phyloP scores from a whole-genome alignment of 2,113 vertebrate species.

The Gavia stellata region DNA sequence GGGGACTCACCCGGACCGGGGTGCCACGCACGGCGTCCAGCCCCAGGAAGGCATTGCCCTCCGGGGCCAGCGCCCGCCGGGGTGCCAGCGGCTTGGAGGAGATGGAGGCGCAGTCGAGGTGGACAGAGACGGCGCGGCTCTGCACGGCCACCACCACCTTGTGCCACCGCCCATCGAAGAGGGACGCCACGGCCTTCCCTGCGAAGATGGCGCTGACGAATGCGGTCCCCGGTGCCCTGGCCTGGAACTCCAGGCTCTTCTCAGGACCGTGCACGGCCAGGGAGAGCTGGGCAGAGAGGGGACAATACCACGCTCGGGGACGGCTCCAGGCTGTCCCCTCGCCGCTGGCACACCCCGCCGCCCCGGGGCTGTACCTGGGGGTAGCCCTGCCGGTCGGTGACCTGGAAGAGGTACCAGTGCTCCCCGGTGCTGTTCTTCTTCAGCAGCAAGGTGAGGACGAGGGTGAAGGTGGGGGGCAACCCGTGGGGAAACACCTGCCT shows the following conservation, averaged over 20 bases:
- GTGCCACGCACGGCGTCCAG: constrained; percentile 76
- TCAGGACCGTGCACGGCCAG: constrained; percentile 83
- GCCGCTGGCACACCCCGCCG: fast-evolving
- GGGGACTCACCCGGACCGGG: constrained; percentile 75
- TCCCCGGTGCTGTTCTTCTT: constrained; percentile 86
- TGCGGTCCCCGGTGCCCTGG: constrained; percentile 35
- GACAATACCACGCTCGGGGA: fast-evolving
- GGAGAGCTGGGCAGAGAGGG: constrained; percentile 77
- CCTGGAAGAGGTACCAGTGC: constrained; percentile 90
- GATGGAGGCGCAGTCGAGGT: constrained; percentile 86
- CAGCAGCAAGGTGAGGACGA: constrained; percentile 87
- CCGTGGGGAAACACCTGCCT: constrained; percentile 88
- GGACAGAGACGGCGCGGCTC: constrained; percentile 71
- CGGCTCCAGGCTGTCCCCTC: fast-evolving
- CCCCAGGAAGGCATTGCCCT: constrained; percentile 84
- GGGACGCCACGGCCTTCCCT: constrained; percentile 77
- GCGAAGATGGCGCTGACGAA: constrained; percentile 74
- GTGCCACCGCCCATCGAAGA: constrained; percentile 90
- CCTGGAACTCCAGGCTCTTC: constrained; percentile 81
- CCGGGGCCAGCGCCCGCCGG: constrained; percentile 22
- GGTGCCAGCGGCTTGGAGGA: constrained; percentile 82
- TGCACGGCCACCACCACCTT: constrained; percentile 85
- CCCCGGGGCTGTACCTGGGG: constrained; percentile 78
- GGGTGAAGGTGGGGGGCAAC: constrained; percentile 84
- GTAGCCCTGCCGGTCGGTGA: constrained; percentile 85